Conservation (phyloP, 2,113 vertebrate genomes). For the Sinosuthora webbiana region DNA sequence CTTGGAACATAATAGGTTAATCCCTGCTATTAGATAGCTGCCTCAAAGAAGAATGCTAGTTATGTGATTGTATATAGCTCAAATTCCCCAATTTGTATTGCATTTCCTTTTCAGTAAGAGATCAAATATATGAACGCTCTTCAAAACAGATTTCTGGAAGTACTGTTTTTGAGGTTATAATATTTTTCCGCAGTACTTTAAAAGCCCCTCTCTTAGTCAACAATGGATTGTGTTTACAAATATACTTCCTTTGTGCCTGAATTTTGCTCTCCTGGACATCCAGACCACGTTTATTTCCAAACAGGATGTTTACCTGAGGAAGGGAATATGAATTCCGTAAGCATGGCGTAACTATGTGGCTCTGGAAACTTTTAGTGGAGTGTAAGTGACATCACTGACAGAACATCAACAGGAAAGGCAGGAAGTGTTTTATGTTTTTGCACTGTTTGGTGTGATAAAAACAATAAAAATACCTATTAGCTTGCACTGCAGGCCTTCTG, state of each 20-base stretch:
- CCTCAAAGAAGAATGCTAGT: conserved; percentile 50
- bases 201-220: conserved; percentile 44
- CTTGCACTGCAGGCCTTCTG: not conserved
- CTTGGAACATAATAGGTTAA: conserved; percentile 9
- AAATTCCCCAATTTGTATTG: conserved; percentile 57
- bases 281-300: conserved; percentile 63
- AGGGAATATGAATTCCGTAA: conserved; percentile 69
- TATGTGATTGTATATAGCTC: conserved; percentile 53
- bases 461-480: conserved; percentile 64
- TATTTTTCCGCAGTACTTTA: conserved; percentile 47
- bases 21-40: conserved; percentile 18
- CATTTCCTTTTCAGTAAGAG: conserved; percentile 56
- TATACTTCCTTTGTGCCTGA: conserved; percentile 61
- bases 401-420: conserved; percentile 73
- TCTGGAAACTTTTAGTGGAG: conserved; percentile 71
- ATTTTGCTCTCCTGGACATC: conserved; percentile 57
- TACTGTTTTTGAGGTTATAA: conserved; percentile 42
- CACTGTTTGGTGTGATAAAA: conserved; percentile 66
- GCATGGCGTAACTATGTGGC: conserved; percentile 58
- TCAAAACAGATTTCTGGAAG: conserved; percentile 57
- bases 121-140: conserved; percentile 46
- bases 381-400: conserved; percentile 69
- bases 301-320: conserved; percentile 73
- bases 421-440: conserved; percentile 73
- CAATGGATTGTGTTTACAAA: conserved; percentile 65